Base-by-base conservation (phyloP, 2,797 vertebrate species). In the Siniperca undulata region DNA sequence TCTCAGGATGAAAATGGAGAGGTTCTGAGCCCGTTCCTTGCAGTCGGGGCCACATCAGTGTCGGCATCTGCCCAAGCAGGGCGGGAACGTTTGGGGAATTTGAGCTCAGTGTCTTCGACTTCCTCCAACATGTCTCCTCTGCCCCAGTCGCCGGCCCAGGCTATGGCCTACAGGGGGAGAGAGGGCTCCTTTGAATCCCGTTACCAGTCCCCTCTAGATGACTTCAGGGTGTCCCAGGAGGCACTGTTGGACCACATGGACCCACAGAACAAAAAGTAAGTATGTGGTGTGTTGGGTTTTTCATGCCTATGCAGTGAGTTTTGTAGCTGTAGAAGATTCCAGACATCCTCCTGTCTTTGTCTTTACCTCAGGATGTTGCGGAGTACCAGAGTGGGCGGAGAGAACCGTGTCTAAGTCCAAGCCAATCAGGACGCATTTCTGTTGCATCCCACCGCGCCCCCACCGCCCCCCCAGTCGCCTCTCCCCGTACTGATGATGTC, bases 171-270 rank as follows among this genome's bases (percentile, higher is more conserved):
- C 93, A 94, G 97, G 9, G 95, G 93, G 70, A 95, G 97, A 19
- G 99, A 99, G 85, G 97, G 97, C 5, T 97, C 97, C 50, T 97
- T 97, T 0, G 99, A 99, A 24, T 87, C 96, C 0, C 97, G 98
- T 74, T 99, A 98, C 93, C 98, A 99, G 91, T 97, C 97, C 30
- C 96, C 98, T 0, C 92, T 98, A 0, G 98, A 98, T 22, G 98
- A 99, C 56, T 98, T 99, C 74, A 95, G 97, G 52, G 94, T 97
- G 56, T 96, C 97, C 3, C 98, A 98, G 89, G 98, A 99, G 91
- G 95, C 97, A 11, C 95, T 99, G 0, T 69, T 97, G 74, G 98
- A 99, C 80, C 97, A 97, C 80, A 96, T 97, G 11, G 98, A 99
- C 70, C 88, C 94, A 44, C 96, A 98, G 91, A 98, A 97, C 91